These are phyloP conservation scores for Crocallis elinguaria DNA, from an alignment of 2,888 invertebrate species.

Conservation along the genomic window DNA sequence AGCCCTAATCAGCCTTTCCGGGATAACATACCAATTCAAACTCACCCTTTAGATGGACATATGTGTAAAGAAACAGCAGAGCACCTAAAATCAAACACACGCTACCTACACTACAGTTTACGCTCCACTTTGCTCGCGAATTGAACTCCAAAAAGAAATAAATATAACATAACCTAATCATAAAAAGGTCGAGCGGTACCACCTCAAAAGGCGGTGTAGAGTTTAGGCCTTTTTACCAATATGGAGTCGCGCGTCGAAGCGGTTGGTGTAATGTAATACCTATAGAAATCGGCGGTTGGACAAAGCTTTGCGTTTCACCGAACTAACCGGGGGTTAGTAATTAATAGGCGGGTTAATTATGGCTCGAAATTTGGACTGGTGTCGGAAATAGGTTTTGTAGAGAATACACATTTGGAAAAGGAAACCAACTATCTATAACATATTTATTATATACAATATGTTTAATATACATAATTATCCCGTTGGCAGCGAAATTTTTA, in stretches of 20 bases:
- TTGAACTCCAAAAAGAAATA: neutral
- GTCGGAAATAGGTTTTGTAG: constrained; percentile 1
- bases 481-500: too few relatives aligned
- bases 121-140: neutral
- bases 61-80: too few relatives aligned
- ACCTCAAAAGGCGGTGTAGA: constrained; percentile 23
- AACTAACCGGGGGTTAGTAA: constrained; percentile 19
- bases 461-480: too few relatives aligned
- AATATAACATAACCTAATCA: constrained; percentile 1
- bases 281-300: constrained; percentile 54
- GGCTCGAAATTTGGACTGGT: neutral
- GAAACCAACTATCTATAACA: too few relatives aligned
- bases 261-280: constrained; percentile 61
- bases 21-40: too few relatives aligned
- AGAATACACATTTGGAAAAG: too few relatives aligned
- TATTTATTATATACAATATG: too few relatives aligned
- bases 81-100: too few relatives aligned
- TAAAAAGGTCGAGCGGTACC: constrained; percentile 13
- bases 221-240: constrained; percentile 14
- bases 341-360: constrained; percentile 7
- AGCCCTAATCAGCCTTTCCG: too few relatives aligned
- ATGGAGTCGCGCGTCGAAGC: constrained; percentile 30
- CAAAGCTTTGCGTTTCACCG: constrained; percentile 58
- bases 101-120: neutral
- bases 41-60: too few relatives aligned